phyloP scores from a whole-genome alignment of 2,797 vertebrate species.

The Decapterus maruadsi region DNA sequence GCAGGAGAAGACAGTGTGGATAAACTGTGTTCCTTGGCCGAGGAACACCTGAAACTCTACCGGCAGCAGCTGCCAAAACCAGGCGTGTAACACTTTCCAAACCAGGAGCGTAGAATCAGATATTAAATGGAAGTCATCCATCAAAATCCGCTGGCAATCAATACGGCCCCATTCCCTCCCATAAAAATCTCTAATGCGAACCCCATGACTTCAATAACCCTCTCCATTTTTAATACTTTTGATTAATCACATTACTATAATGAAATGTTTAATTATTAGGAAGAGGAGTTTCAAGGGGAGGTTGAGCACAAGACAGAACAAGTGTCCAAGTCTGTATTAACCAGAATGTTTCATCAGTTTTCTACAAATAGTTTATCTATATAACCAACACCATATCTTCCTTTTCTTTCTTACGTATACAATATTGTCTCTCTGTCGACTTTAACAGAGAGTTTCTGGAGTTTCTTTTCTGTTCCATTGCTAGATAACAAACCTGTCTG shows the following conservation, averaged over 20 bases:
- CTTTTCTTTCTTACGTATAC: too few relatives aligned
- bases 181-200: background rate
- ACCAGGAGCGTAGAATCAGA: background rate
- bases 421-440: too few relatives aligned
- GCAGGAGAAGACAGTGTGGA: conserved; percentile 58
- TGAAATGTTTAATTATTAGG: background rate
- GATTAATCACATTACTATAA: background rate
- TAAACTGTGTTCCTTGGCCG: conserved; percentile 66
- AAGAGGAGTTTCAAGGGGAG: too few relatives aligned
- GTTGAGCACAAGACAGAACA: background rate
- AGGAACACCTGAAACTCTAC: conserved; percentile 73
- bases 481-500: background rate
- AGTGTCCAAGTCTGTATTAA: background rate
- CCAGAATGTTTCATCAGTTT: background rate
- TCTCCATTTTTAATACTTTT: background rate
- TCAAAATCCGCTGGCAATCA: background rate
- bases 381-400: too few relatives aligned
- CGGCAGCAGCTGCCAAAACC: conserved; percentile 70
- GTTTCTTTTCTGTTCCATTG: conserved; percentile 1
- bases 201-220: background rate
- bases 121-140: background rate
- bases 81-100: conserved; percentile 58
- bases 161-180: too few relatives aligned
- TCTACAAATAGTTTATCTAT: too few relatives aligned
- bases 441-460: background rate